Evolutionary conservation across 2,797 vertebrate species (phyloP).

Genomic region (Acanthurus tractus): DNA sequence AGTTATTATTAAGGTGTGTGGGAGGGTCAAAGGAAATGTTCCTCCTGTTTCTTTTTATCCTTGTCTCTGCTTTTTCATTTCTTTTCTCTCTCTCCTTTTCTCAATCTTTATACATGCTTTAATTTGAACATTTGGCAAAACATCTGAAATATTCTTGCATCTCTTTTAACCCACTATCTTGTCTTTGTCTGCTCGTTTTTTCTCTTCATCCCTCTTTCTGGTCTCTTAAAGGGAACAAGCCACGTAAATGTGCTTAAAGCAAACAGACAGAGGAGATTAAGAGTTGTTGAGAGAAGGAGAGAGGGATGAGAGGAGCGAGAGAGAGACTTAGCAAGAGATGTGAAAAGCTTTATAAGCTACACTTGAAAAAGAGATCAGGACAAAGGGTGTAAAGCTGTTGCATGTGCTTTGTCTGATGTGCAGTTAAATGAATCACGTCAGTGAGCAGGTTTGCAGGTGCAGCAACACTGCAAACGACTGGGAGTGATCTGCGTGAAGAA

Average conservation of each 20-base stretch:
- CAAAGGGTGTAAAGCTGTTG: slow-evolving; percentile 17
- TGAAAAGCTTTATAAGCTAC: slow-evolving; percentile 42
- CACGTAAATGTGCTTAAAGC: slow-evolving; percentile 51
- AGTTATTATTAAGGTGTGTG: slow-evolving; percentile 33
- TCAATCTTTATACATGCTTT: neutral
- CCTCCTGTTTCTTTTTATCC: slow-evolving; percentile 18
- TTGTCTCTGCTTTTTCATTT: slow-evolving; percentile 3
- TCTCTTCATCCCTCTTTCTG: slow-evolving; percentile 11
- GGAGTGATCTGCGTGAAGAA: neutral
- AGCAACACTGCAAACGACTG: neutral
- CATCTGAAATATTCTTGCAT: slow-evolving; percentile 3
- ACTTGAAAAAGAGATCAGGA: slow-evolving; percentile 32
- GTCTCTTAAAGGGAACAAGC: slow-evolving; percentile 62
- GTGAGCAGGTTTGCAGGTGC: slow-evolving; percentile 21
- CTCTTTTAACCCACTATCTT: slow-evolving; percentile 40
- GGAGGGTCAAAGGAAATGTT: slow-evolving; percentile 53
- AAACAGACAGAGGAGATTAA: slow-evolving; percentile 62
- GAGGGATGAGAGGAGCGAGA: slow-evolving; percentile 21
- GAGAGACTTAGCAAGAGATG: slow-evolving; percentile 24
- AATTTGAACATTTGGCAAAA: slow-evolving; percentile 18
- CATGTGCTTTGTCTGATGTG: neutral
- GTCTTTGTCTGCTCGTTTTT: slow-evolving; percentile 19
- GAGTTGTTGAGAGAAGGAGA: slow-evolving; percentile 50
- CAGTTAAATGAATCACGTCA: slow-evolving; percentile 10
- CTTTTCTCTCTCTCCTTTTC: neutral